These are phyloP conservation scores for Erebia ligea DNA, from an alignment of 2,888 invertebrate species.

Conservation along the genomic window DNA sequence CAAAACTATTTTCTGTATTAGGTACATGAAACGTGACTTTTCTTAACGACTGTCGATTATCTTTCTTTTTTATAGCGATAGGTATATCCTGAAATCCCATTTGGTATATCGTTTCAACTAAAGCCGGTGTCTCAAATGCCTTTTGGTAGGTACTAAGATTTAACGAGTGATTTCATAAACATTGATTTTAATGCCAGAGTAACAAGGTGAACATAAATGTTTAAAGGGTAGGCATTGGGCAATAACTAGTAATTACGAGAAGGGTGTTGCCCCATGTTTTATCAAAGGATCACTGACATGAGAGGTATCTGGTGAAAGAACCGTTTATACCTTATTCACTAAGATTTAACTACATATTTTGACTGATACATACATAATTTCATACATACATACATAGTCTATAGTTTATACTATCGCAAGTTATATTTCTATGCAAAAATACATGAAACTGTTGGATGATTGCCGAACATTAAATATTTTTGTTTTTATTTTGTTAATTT, in stretches of 20 bases:
- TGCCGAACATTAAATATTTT: too few relatives aligned
- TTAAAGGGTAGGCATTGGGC: background rate
- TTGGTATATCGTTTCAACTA: background rate
- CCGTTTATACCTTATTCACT: too few relatives aligned
- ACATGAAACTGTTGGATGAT: too few relatives aligned
- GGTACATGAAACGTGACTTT: constrained; percentile 20
- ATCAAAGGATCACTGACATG: background rate
- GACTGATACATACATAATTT: too few relatives aligned
- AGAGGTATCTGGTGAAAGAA: too few relatives aligned
- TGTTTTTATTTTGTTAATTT: too few relatives aligned
- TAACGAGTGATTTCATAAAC: background rate
- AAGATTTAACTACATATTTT: too few relatives aligned
- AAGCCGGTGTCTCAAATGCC: background rate
- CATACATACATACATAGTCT: too few relatives aligned
- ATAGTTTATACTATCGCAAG: too few relatives aligned
- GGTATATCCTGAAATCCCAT: background rate
- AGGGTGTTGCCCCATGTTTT: background rate
- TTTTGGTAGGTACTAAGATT: background rate
- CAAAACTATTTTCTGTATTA: constrained; percentile 32
- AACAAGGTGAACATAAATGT: constrained; percentile 1
- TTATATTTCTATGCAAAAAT: too few relatives aligned
- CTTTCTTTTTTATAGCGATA: background rate
- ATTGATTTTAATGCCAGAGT: background rate
- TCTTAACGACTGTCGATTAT: constrained; percentile 14
- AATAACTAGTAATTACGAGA: background rate